Conservation (phyloP, 2,797 vertebrate genomes). For the Heterohyrax brucei region DNA sequence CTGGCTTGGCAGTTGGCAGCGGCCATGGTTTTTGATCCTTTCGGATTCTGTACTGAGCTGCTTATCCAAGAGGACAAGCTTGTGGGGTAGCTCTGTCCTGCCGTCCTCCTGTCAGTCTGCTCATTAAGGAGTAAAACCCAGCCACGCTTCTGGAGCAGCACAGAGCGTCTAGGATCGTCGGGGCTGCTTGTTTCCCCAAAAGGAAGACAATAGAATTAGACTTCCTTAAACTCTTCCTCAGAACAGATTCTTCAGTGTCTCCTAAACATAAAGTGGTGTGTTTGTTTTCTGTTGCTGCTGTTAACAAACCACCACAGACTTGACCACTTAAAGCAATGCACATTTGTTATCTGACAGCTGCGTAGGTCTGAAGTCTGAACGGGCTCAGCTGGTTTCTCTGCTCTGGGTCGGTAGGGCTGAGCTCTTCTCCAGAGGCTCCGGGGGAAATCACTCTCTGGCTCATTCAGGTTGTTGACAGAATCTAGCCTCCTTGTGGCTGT, state of each 20-base stretch:
- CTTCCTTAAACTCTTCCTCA: slow-evolving; percentile 19
- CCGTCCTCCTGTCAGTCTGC: slow-evolving; percentile 58
- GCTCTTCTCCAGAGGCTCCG: background rate
- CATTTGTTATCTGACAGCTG: background rate
- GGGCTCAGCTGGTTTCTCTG: background rate
- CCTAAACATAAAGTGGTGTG: background rate
- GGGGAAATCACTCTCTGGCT: background rate
- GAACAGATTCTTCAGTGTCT: slow-evolving; percentile 16
- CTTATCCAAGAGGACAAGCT: slow-evolving; percentile 50
- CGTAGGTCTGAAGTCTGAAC: background rate
- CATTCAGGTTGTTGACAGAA: background rate
- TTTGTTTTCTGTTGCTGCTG: background rate
- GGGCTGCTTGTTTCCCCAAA: background rate
- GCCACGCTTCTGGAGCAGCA: background rate
- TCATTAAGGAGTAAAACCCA: slow-evolving; percentile 68
- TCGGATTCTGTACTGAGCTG: slow-evolving; percentile 54
- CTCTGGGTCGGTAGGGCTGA: background rate
- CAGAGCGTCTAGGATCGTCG: slow-evolving; percentile 13
- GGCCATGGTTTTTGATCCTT: slow-evolving; percentile 73
- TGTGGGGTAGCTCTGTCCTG: slow-evolving; percentile 46
- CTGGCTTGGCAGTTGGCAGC: slow-evolving; percentile 76
- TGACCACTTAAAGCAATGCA: background rate
- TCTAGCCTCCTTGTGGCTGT: background rate
- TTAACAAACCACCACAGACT: background rate
- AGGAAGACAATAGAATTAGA: background rate